A percentile compares a stretch with the other conserved stretches of the same genome.
Evolutionary conservation across 2,888 invertebrate genomes (phyloP).

Genomic region (Oxycera nigricornis): DNA sequence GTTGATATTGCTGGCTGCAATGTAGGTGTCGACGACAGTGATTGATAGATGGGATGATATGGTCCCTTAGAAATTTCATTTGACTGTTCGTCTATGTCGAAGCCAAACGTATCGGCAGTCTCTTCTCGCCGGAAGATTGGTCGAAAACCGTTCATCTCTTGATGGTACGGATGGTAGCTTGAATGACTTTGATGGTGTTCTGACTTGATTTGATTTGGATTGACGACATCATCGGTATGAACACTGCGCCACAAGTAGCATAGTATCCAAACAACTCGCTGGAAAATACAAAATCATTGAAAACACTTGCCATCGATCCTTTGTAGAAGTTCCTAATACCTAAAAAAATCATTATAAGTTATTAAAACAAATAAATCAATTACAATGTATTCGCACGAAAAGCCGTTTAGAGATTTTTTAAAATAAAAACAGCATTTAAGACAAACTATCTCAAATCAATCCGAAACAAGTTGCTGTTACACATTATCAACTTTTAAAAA

Average conservation of each 20-base stretch:
- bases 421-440: no score
- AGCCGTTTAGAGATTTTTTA: no score
- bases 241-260: background rate
- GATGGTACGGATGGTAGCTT: background rate
- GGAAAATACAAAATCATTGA: background rate
- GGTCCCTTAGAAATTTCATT: constrained; percentile 29
- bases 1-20: background rate
- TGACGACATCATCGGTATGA: background rate
- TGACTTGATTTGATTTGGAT: constrained; percentile 7
- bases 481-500: no score
- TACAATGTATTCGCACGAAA: no score
- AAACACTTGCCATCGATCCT: no score
- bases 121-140: background rate
- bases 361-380: no score
- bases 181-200: no score
- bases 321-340: no score
- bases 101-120: background rate
- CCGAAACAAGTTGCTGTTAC: no score
- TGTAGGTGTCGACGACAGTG: background rate
- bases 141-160: background rate
- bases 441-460: no score
- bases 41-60: background rate
- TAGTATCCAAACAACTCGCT: background rate
- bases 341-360: no score
- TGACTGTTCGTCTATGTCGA: background rate